Conservation (phyloP, 2,113 vertebrate genomes). For the Phasianus colchicus region DNA sequence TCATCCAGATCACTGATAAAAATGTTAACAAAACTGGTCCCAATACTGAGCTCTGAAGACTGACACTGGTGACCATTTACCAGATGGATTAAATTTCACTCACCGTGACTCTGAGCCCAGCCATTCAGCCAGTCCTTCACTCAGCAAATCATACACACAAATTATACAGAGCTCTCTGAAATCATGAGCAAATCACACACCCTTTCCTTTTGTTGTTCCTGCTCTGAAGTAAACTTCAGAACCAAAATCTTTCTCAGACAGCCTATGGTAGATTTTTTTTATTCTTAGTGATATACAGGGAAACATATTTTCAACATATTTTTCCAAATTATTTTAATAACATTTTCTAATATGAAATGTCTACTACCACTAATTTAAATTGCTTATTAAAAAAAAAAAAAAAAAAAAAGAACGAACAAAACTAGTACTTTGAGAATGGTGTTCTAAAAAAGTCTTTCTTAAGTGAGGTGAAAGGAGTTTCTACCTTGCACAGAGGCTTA, state of each 20-base stretch:
- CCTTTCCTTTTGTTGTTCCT: neutral
- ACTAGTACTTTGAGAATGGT: neutral
- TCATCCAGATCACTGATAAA: neutral
- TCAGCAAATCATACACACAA: no score
- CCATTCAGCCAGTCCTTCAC: no score
- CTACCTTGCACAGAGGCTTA: neutral
- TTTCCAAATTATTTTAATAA: neutral
- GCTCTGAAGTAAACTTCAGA: neutral
- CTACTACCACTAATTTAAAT: neutral
- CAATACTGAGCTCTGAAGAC: no score
- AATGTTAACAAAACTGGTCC: neutral
- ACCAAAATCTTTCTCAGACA: neutral
- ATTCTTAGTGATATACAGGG: neutral
- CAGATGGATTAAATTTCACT: no score
- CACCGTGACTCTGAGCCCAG: no score
- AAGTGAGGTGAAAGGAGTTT: neutral
- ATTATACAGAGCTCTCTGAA: neutral
- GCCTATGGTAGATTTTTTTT: neutral
- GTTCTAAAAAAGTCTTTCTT: neutral
- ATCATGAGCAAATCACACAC: neutral
- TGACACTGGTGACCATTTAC: no score
- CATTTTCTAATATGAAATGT: no score
- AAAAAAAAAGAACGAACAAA: neutral
- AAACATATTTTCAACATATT: neutral
- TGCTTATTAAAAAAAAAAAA: neutral